A percentile compares a stretch with the other conserved stretches of the same genome.
phyloP scores from a whole-genome alignment of 2,797 vertebrate species.

The Hydrocynus forskahlii region DNA sequence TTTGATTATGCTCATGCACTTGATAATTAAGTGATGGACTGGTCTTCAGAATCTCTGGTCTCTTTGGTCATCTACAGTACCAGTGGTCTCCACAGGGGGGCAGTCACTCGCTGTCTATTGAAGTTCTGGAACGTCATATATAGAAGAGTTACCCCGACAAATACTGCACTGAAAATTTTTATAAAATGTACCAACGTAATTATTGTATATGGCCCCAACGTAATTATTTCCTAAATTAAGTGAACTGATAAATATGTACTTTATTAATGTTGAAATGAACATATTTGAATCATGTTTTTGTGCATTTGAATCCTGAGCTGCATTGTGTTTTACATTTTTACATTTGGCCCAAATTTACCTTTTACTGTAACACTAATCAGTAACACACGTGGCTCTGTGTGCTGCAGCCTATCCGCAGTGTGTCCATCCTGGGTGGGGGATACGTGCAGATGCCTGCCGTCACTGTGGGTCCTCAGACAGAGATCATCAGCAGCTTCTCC shows the following conservation, averaged over 20 bases:
- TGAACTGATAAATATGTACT: neutral
- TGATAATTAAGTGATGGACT: neutral
- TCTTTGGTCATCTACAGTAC: neutral
- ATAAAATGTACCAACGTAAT: too few species aligned
- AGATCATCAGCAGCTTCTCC: constrained; percentile 87
- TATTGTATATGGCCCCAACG: neutral
- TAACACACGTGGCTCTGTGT: constrained; percentile 40
- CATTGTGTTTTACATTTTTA: neutral
- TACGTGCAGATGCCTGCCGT: constrained; percentile 83
- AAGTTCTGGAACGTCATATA: neutral
- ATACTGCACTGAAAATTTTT: neutral
- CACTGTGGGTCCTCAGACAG: constrained; percentile 76
- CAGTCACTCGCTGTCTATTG: constrained; percentile 18
- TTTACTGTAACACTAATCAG: too few species aligned
- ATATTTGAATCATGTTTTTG: neutral
- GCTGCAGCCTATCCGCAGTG: constrained; percentile 84
- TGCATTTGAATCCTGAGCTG: neutral
- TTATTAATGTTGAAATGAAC: neutral
- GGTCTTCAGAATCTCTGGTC: too few species aligned
- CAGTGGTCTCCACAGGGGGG: constrained; percentile 21
- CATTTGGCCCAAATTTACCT: neutral
- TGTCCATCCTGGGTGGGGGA: constrained; percentile 82
- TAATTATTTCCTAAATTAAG: neutral
- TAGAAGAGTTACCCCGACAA: neutral
- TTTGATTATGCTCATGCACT: neutral